phyloP scores from a whole-genome alignment of 2,797 vertebrate genomes.

The Ibycter americanus region DNA sequence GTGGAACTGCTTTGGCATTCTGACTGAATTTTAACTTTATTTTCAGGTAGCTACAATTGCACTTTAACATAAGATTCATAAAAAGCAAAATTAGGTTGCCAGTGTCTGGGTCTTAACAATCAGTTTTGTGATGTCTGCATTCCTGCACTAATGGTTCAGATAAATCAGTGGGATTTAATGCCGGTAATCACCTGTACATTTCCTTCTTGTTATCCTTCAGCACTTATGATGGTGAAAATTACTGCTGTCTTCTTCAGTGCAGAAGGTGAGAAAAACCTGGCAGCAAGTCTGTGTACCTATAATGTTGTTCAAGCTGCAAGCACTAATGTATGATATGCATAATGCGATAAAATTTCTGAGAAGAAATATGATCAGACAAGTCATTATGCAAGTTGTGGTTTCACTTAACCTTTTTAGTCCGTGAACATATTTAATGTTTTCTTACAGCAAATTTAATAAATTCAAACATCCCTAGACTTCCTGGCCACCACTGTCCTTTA shows the following conservation, averaged over 20 bases:
- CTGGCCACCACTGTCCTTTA: constrained; percentile 57
- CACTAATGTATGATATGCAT: background rate
- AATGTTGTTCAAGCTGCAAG: background rate
- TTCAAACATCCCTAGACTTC: constrained; percentile 66
- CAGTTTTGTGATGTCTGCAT: constrained; percentile 53
- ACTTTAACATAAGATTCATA: constrained; percentile 48
- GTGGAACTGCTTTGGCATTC: constrained; percentile 47
- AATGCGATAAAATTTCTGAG: constrained; percentile 30
- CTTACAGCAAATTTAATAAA: constrained; percentile 72
- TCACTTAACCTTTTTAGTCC: constrained; percentile 64
- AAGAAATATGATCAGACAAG: constrained; percentile 59
- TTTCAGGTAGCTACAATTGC: constrained; percentile 36
- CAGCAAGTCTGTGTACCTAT: background rate
- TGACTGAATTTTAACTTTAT: background rate
- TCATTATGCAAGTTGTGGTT: constrained; percentile 49
- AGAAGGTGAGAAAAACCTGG: background rate
- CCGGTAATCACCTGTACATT: constrained; percentile 54
- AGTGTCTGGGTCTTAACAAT: constrained; percentile 2
- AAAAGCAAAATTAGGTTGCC: constrained; percentile 63
- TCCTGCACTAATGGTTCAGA: constrained; percentile 54
- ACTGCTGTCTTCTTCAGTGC: background rate
- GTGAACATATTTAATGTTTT: constrained; percentile 36
- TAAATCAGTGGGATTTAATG: constrained; percentile 69
- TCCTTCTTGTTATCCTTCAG: background rate
- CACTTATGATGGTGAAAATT: constrained; percentile 20